Percentiles rank a stretch among this genome's conserved stretches.
These are phyloP conservation scores for Esox lucius DNA, from an alignment of 2,797 vertebrate species.

Conservation along the genomic window DNA sequence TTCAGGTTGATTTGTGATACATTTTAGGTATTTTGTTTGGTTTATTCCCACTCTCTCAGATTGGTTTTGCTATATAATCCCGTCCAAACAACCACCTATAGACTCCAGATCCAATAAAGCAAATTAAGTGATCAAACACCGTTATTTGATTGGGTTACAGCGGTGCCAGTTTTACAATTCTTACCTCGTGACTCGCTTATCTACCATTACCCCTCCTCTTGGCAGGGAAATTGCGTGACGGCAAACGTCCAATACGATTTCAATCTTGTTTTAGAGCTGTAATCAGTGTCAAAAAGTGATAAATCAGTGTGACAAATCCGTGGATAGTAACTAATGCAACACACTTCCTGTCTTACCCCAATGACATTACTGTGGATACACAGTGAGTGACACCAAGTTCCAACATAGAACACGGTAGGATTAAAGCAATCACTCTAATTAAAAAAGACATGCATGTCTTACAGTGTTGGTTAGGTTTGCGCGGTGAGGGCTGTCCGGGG, in stretches of 20 bases:
- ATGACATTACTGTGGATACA: not conserved
- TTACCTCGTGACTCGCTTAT: not conserved
- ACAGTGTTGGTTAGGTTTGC: not conserved
- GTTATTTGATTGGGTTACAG: not conserved
- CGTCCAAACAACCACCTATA: not conserved
- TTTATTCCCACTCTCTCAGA: slow-evolving; percentile 7
- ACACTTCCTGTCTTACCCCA: not conserved
- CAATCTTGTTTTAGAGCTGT: not conserved
- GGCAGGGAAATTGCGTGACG: not conserved
- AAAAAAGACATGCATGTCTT: not conserved
- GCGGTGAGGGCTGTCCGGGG: not conserved
- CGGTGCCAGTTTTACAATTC: not conserved
- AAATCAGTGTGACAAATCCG: not conserved
- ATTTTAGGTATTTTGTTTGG: not conserved
- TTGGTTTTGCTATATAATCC: not conserved
- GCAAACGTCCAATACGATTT: too few relatives aligned
- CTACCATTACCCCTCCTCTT: not conserved
- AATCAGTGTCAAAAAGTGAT: not conserved
- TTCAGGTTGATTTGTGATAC: not conserved
- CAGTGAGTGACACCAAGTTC: not conserved
- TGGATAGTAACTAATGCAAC: not conserved
- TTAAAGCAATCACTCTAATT: not conserved
- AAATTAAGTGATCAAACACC: not conserved
- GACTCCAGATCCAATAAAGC: not conserved
- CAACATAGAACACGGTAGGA: not conserved